Conservation (phyloP, 2,888 invertebrate species). For the Phytoseiulus persimilis region DNA sequence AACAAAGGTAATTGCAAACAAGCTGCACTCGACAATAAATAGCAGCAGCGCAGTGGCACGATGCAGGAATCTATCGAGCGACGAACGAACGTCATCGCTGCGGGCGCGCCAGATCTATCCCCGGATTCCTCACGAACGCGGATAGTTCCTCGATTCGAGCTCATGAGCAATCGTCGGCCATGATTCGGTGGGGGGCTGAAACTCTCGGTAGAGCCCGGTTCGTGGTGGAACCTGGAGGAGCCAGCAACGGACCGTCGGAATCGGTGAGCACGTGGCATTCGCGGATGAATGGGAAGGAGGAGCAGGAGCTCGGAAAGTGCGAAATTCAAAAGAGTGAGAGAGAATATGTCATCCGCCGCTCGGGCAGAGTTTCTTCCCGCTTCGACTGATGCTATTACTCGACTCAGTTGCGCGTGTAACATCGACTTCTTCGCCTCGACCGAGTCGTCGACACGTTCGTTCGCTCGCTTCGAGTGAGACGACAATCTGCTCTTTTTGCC, state of each 20-base stretch:
- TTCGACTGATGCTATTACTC: slow-evolving; percentile 19
- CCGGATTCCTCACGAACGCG: not conserved
- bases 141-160: too few species aligned
- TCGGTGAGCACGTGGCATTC: not conserved
- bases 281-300: not conserved
- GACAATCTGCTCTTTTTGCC: not conserved
- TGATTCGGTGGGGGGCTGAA: too few species aligned
- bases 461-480: not conserved
- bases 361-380: not conserved
- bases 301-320: not conserved
- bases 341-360: not conserved
- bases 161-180: too few species aligned
- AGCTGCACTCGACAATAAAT: not conserved
- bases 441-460: not conserved
- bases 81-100: not conserved
- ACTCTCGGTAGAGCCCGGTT: too few species aligned
- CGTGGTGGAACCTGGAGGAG: too few species aligned
- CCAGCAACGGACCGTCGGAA: not conserved
- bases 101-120: not conserved
- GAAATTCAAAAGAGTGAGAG: not conserved
- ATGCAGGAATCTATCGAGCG: not conserved
- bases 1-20: not conserved
- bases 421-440: not conserved
- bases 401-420: slow-evolving; percentile 35
- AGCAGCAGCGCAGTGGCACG: not conserved